Evolutionary conservation across 2,797 vertebrate genomes (phyloP), one percentile per base, ranked within the genome.

Genomic region (Lophotriccus pileatus): DNA sequence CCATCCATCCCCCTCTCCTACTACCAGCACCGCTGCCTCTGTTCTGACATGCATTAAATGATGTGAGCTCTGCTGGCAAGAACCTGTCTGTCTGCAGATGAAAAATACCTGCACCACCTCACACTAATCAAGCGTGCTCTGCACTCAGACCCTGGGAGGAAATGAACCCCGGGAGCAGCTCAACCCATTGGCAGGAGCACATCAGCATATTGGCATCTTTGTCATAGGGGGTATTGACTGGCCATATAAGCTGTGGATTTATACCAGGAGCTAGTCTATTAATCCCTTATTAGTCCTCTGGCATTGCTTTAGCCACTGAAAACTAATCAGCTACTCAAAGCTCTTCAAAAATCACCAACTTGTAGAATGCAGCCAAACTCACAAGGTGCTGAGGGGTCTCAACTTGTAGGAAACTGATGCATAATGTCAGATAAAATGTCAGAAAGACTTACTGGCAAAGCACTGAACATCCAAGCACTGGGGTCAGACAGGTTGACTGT

Each of bases 61-160:
- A 94, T 95, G 90, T 79, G 91, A 93, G 86, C 85, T 82, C 18
- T 72, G 88, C 94, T 96, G 96, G 94, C 95, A 95, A 89, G 91
- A 83, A 77, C 94, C 94, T 96, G 94, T 96, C 94, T 96, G 91
- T 96, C 96, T 91, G 94, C 53, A 90, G 91, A 94, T 96, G 89
- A 96, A 94, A 96, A 96, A 94, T 95, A 91, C 93, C 86, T 88
- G 78, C 58, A 93, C 73, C 56, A 84, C 86, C 77, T 89, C 70
- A 3, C 41, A 72, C 94, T 97, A 96, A 96, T 95, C 93, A 94
- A 82, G 34, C 0, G 41, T 93, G 83, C 66, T 46, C 10, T 36
- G 77, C 82, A 94, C 87, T 64, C 85, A 87, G 39, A 91, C 12
- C 82, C 94, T 91, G 85, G 89, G 89, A 96, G 93, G 87, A 84